A percentile compares a stretch with the other conserved stretches of the same genome.
Evolutionary conservation across 2,113 vertebrate genomes (phyloP).

Genomic region (Pseudopodoces humilis): DNA sequence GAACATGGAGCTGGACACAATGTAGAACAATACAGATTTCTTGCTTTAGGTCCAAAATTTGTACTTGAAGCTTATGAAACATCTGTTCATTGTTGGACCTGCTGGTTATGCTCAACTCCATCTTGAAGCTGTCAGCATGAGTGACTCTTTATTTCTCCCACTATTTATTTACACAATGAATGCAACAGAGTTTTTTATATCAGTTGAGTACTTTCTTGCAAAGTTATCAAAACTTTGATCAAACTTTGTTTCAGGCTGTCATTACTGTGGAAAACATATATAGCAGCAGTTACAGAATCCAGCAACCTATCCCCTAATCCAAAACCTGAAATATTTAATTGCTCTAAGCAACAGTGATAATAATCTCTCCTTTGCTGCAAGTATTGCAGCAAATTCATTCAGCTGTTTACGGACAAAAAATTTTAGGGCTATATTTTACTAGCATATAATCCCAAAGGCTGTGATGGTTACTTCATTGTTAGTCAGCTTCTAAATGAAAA

Average conservation of each 20-base stretch:
- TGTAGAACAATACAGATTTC: not conserved
- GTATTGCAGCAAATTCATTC: not conserved
- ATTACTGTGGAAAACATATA: not conserved
- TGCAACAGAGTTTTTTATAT: not conserved
- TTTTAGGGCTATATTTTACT: not conserved
- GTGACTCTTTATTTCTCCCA: not conserved
- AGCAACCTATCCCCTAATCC: not conserved
- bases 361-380: not conserved
- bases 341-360: not conserved
- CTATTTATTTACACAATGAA: not conserved
- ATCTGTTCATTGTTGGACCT: not conserved
- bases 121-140: not conserved
- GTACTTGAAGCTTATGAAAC: not conserved
- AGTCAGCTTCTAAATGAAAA: not conserved
- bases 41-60: not conserved
- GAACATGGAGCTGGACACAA: accelerated
- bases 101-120: not conserved
- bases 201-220: not conserved
- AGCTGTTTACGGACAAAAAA: not conserved
- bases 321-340: not conserved
- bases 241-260: not conserved
- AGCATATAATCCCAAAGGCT: not conserved
- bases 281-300: not conserved
- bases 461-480: not conserved
- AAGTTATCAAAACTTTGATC: not conserved